Conservation (phyloP, 2,797 vertebrate genomes). For the Parambassis ranga region DNA sequence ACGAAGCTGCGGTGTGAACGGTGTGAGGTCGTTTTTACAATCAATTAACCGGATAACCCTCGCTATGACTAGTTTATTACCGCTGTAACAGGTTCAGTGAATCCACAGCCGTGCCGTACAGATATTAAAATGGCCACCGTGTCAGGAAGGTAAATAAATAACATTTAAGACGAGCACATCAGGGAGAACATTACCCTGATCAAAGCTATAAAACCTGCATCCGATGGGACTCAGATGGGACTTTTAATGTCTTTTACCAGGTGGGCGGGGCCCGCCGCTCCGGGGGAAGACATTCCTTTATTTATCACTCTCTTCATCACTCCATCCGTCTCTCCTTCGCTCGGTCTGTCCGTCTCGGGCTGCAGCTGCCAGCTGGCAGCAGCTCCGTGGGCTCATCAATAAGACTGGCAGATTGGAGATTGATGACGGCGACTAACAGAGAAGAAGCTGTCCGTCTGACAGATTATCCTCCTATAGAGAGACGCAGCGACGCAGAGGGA, state of each 20-base stretch:
- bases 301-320: constrained; percentile 50
- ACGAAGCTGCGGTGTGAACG: background rate
- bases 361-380: constrained; percentile 66
- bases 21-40: constrained; percentile 28
- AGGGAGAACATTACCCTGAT: constrained; percentile 56
- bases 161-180: constrained; percentile 34
- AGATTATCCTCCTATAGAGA: constrained; percentile 40
- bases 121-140: background rate
- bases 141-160: constrained; percentile 53
- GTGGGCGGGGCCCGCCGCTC: constrained; percentile 44
- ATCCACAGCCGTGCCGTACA: background rate
- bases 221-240: constrained; percentile 56
- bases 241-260: constrained; percentile 52
- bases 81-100: background rate
- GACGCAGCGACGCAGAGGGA: background rate
- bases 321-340: constrained; percentile 41
- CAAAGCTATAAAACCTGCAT: constrained; percentile 60
- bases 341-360: constrained; percentile 33
- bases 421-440: constrained; percentile 61
- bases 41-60: constrained; percentile 10
- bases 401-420: constrained; percentile 70
- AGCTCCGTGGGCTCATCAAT: constrained; percentile 66
- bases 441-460: constrained; percentile 66
- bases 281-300: constrained; percentile 37
- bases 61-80: constrained; percentile 4